These are phyloP conservation scores for Cololabis saira DNA, from an alignment of 2,113 vertebrate genomes.

Conservation along the genomic window DNA sequence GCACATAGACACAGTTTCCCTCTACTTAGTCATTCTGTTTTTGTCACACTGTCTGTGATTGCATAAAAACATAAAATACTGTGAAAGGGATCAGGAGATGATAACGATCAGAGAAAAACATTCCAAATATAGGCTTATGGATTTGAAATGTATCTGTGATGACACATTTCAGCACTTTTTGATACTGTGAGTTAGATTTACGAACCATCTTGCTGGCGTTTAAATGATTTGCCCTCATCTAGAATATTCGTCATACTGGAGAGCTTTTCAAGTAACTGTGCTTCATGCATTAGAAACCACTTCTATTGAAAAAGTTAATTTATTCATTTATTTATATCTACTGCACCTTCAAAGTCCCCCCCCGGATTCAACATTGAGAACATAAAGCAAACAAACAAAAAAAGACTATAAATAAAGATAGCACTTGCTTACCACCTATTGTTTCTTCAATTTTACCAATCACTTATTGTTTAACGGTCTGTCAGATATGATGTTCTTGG, in stretches of 20 bases:
- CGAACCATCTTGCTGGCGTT: conserved; percentile 42
- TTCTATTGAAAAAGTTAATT: conserved; percentile 26
- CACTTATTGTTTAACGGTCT: too few relatives aligned
- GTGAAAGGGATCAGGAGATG: conserved; percentile 37
- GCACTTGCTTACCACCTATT: too few relatives aligned
- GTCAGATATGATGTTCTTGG: too few relatives aligned
- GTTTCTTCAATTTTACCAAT: too few relatives aligned
- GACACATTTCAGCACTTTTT: conserved; percentile 51
- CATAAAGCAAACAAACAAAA: too few relatives aligned
- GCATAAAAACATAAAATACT: conserved; percentile 55
- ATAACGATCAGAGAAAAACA: conserved; percentile 60
- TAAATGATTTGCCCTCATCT: conserved; percentile 53
- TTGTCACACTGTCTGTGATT: conserved; percentile 50
- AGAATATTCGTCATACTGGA: conserved; percentile 59
- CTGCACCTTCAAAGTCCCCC: too few relatives aligned
- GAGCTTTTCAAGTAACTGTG: conserved; percentile 34
- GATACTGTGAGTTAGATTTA: conserved; percentile 44
- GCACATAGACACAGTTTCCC: conserved; percentile 20
- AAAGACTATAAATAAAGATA: too few relatives aligned
- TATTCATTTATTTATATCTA: background rate
- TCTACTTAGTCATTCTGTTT: conserved; percentile 67
- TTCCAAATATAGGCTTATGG: conserved; percentile 54
- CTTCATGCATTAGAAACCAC: conserved; percentile 31
- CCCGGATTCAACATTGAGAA: too few relatives aligned
- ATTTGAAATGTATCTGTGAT: conserved; percentile 56